A percentile compares a stretch with the other conserved stretches of the same genome.
Evolutionary conservation across 2,797 vertebrate species (phyloP).

Genomic region (Smutsia temminckii): DNA sequence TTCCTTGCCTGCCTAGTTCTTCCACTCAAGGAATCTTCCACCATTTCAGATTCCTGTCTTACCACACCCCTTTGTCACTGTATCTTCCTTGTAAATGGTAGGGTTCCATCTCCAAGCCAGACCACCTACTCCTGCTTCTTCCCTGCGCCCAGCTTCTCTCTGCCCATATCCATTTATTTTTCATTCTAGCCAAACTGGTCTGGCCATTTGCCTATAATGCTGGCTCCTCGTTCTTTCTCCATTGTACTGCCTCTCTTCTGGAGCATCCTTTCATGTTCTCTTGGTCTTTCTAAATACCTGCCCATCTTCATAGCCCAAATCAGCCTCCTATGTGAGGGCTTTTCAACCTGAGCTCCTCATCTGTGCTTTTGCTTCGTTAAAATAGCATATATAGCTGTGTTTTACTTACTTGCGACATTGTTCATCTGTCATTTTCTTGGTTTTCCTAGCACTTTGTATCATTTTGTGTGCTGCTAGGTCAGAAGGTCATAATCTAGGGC

Average conservation of each 20-base stretch:
- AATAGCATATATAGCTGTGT: background rate
- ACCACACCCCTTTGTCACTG: background rate
- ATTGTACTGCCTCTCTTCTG: background rate
- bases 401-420: background rate
- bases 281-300: background rate
- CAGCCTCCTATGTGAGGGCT: background rate
- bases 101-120: background rate
- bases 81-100: background rate
- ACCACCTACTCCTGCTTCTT: background rate
- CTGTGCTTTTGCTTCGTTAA: background rate
- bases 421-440: background rate
- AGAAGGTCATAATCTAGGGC: background rate
- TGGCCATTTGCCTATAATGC: rapidly evolving
- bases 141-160: background rate
- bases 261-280: background rate
- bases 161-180: background rate
- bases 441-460: background rate
- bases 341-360: background rate
- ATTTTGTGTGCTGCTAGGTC: background rate
- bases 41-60: background rate
- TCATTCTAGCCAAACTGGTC: background rate
- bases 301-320: background rate
- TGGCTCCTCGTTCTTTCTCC: background rate
- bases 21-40: background rate
- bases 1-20: background rate